These are phyloP conservation scores for Megalurothrips usitatus DNA, from an alignment of 2,888 invertebrate genomes.

Conservation along the genomic window DNA sequence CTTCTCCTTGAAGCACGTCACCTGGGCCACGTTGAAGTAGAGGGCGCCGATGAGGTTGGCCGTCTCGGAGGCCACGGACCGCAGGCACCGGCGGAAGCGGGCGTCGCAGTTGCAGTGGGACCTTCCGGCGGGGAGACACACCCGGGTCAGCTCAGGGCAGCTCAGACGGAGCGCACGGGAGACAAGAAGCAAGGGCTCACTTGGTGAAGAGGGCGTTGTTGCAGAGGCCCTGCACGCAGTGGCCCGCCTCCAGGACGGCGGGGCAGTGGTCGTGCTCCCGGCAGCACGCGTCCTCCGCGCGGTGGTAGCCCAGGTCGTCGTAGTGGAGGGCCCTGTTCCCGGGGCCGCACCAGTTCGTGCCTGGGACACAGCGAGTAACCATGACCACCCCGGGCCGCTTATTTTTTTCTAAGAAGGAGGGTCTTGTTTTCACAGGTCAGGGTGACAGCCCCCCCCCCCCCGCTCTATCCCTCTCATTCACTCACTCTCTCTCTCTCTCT, in stretches of 20 bases:
- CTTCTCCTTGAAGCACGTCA: slow-evolving; percentile 65
- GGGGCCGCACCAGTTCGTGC: slow-evolving; percentile 74
- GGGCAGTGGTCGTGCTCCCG: slow-evolving; percentile 68
- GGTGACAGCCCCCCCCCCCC: too few species aligned
- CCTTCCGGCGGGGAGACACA: slow-evolving; percentile 43
- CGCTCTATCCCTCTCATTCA: too few species aligned
- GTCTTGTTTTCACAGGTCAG: too few species aligned
- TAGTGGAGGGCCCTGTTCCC: slow-evolving; percentile 59
- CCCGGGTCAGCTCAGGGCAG: neutral
- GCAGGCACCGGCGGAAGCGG: slow-evolving; percentile 63
- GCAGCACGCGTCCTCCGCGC: slow-evolving; percentile 64
- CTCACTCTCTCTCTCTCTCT: too few species aligned
- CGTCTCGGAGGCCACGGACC: slow-evolving; percentile 61
- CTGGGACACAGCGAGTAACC: slow-evolving; percentile 47
- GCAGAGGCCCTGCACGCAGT: slow-evolving; percentile 61
- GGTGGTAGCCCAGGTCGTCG: slow-evolving; percentile 59
- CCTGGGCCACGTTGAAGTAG: slow-evolving; percentile 69
- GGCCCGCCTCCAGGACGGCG: slow-evolving; percentile 54
- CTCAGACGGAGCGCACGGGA: slow-evolving; percentile 9
- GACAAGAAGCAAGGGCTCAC: slow-evolving; percentile 39
- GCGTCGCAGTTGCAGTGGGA: slow-evolving; percentile 73
- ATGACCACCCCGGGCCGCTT: too few species aligned
- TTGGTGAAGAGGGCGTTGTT: slow-evolving; percentile 62
- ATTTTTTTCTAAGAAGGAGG: too few species aligned
- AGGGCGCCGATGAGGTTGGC: slow-evolving; percentile 67